phyloP scores from a whole-genome alignment of 2,797 vertebrate species.

The Philypnodon macrostomus region DNA sequence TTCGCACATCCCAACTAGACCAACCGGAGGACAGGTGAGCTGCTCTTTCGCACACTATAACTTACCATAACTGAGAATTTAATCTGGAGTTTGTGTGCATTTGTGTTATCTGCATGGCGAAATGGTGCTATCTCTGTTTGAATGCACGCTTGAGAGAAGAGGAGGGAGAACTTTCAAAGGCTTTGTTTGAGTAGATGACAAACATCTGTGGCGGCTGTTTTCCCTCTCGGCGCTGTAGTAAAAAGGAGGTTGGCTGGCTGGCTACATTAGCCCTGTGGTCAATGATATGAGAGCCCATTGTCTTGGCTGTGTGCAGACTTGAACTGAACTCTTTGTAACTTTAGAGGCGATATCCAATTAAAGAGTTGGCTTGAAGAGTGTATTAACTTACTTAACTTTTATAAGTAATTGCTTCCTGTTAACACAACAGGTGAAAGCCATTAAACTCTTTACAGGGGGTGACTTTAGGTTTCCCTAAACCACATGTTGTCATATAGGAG shows the following conservation, averaged over 20 bases:
- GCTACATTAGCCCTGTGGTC: constrained; percentile 47
- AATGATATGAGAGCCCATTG: constrained; percentile 58
- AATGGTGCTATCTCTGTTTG: constrained; percentile 60
- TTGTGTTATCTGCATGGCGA: constrained; percentile 44
- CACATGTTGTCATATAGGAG: constrained; percentile 17
- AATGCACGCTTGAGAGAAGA: constrained; percentile 23
- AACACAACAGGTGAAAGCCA: constrained; percentile 63
- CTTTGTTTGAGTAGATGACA: constrained; percentile 69
- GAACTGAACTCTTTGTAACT: constrained; percentile 67
- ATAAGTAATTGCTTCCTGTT: constrained; percentile 71
- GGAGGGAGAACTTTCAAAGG: constrained; percentile 59
- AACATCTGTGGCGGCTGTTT: constrained; percentile 68
- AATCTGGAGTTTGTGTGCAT: constrained; percentile 27
- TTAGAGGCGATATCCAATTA: constrained; percentile 68
- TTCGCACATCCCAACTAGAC: constrained; percentile 62
- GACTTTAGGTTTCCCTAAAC: constrained; percentile 29
- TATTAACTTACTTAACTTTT: constrained; percentile 64
- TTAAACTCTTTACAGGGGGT: constrained; percentile 49
- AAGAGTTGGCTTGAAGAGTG: constrained; percentile 51
- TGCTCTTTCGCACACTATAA: constrained; percentile 39
- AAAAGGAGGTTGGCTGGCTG: constrained; percentile 27
- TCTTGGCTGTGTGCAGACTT: constrained; percentile 48
- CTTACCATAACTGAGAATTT: constrained; percentile 30
- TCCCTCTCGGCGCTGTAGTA: constrained; percentile 26
- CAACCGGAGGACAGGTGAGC: constrained; percentile 76